Evolutionary conservation across 2,888 invertebrate genomes (phyloP), one percentile per base, ranked within the genome.

Genomic region (Drosophila subsilvestris): DNA sequence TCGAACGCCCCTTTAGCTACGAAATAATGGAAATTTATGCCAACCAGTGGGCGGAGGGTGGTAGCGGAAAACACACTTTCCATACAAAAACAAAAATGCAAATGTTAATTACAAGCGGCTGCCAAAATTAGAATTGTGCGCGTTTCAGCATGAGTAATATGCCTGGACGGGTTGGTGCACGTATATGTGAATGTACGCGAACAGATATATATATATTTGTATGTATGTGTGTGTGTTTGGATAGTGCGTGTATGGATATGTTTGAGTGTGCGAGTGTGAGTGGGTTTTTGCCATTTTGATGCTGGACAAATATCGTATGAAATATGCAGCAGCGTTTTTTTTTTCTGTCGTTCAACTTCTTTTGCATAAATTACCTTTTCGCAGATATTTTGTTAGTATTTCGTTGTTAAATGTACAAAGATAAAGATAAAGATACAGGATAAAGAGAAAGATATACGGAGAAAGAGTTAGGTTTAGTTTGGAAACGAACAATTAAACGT

Each of bases 291-390:
- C 37, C 37, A 14, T 37, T 37, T 37, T 6, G 14, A 37, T 47
- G 56, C 54, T 22, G 37, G 72, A 70, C 57, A 55, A 69, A 62
- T 62, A 61, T 56, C 43, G n/a, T 49, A 66, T 66, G 65, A 49
- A 54, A 66, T 65, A 66, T 66, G 73, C 73, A 75, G 27, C 27
- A 50, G 56, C 61, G 56, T 47, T 45, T 49, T 51, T 45, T 49
- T 51, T 58, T 57, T 48, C 27, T 9, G 27, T 27, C 12, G 32
- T 37, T 60, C 58, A 73, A 69, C 50, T 73, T 71, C 63, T 49
- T 63, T 76, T 49, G 60, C 70, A 69, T 69, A 78, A 82, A 82
- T 85, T 85, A 85, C 85, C 85, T 85, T 85, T 71, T 78, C 59
- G 59, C 78, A 74, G 68, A 63, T 77, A 65, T 69, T 72, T 74